Evolutionary conservation across 1,140 invertebrate genomes (phyloP), one percentile per base, ranked within the genome.

Genomic region (Eurytemora carolleeae): DNA sequence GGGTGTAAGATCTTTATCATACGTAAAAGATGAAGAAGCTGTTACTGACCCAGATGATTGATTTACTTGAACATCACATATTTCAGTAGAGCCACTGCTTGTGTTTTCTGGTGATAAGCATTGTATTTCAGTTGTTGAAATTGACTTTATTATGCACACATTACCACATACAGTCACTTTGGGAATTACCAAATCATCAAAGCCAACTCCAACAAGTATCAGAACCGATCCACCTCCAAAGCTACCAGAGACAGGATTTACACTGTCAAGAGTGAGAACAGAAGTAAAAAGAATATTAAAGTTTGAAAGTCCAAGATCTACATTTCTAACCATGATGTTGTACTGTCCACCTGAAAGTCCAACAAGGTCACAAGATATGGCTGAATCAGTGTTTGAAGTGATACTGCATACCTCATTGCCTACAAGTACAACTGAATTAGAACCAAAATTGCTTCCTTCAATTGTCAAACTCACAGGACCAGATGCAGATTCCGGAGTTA

Each of bases 1-100:
- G 23, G 64, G 53, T 2, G 63, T 65, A 18, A 64, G 55, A 44
- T 25, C 12, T 1, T 22, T 18, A 17, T 64, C 55, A 21, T 65
- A 65, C 24, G 62, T 65, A 55, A 65, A 58, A 15, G 21, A 24
- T 3, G 12, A 21, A 0, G 44, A 3, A 18, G 62, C 19, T 0
- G 24, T 58, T 19, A 23, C 19, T 17, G 26, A 56, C 1, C 21
- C 7, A n/a, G 23, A 26, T 17, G 55, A 58, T 18, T 61, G 55
- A 18, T 58, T 55, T 2, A 57, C 57, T 24, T 63, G 58, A 17
- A 53, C 53, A 1, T 21, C 60, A 1, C 54, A 24, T 20, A 55
- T 22, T 25, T 59, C 58, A 3, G 62, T 24, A n/a, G n/a, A n/a
- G 21, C 53, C 55, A 1, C 24, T 0, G 16, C 61, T 58, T 1